Evolutionary conservation across 2,797 vertebrate species (phyloP), one percentile per base, ranked within the genome.

Genomic region (Anisognathus igniventris): DNA sequence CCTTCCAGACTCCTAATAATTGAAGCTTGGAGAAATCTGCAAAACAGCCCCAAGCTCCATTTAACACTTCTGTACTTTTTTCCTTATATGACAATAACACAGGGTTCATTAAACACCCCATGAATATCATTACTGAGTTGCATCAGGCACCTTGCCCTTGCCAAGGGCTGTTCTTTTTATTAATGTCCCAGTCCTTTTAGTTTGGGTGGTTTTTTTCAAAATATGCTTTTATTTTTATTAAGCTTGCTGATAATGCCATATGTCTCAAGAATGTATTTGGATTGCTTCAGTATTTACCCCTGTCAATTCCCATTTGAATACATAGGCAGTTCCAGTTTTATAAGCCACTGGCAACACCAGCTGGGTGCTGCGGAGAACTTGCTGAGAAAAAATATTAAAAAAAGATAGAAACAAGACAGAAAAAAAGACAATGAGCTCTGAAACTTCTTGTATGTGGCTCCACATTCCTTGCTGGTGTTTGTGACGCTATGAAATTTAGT

Each of bases 101-200:
- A 90, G 62, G 57, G 54, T 53, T 86, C 83, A 94, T 96, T 97
- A 93, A 97, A 91, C 80, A 92, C 82, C 33, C 44, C 78, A 90
- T 91, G 93, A 94, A 91, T 96, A 78, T 75, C 91, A 74, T 91
- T 90, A 96, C 58, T 90, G 93, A 93, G 88, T 95, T 95, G 53
- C 58, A 95, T 85, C 64, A 87, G 80, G 91, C 25, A 92, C 88
- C 74, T 90, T 93, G 83, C 75, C 78, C 60, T 96, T 96, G 91
- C 87, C 77, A 92, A 88, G 81, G 83, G 82, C 91, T 95, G 68
- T 93, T 87, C 64, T 88, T 91, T 80, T 92, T 91, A 88, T 78
- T 95, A 94, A 86, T 62, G 56, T 66, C 11, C 42, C 65, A 75
- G 15, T 44, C 11, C 39, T 87, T 81, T 72, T 31, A 45, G 40